Conservation (phyloP, 2,888 invertebrate species). For the Xestia ashworthii region DNA sequence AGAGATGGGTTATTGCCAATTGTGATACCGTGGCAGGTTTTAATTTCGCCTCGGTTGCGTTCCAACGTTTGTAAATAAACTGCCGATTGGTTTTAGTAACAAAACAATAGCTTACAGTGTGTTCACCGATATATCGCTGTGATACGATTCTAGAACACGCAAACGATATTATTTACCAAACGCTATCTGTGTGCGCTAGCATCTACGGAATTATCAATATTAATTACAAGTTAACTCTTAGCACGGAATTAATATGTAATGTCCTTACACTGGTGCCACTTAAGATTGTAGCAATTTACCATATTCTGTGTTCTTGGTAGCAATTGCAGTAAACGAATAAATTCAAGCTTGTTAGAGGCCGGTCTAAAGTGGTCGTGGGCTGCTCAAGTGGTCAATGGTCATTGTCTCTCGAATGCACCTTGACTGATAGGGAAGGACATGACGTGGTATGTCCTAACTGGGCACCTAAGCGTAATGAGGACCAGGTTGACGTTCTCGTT, state of each 20-base stretch:
- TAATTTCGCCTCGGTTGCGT: slow-evolving; percentile 82
- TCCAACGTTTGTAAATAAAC: slow-evolving; percentile 73
- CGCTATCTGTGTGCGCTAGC: slow-evolving; percentile 42
- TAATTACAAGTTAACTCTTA: slow-evolving; percentile 58
- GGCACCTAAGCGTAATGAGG: not conserved
- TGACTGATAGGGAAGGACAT: slow-evolving; percentile 6
- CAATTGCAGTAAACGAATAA: slow-evolving; percentile 38
- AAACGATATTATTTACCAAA: slow-evolving; percentile 62
- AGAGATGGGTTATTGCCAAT: slow-evolving; percentile 90
- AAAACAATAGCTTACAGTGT: slow-evolving; percentile 66
- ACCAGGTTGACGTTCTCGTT: not conserved
- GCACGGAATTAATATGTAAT: slow-evolving; percentile 59
- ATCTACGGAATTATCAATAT: slow-evolving; percentile 57
- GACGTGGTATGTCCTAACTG: slow-evolving; percentile 5
- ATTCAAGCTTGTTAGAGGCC: slow-evolving; percentile 35
- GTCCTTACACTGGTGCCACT: slow-evolving; percentile 30
- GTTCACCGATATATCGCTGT: slow-evolving; percentile 46
- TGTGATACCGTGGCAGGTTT: slow-evolving; percentile 87
- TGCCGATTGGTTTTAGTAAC: slow-evolving; percentile 76
- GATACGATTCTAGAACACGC: slow-evolving; percentile 61
- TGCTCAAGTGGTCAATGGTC: slow-evolving; percentile 18
- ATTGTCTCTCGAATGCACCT: slow-evolving; percentile 22
- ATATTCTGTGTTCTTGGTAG: slow-evolving; percentile 28
- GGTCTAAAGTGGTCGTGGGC: slow-evolving; percentile 33
- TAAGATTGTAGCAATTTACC: slow-evolving; percentile 42